phyloP scores from a whole-genome alignment of 2,797 vertebrate species.

The Sorex maritimensis region DNA sequence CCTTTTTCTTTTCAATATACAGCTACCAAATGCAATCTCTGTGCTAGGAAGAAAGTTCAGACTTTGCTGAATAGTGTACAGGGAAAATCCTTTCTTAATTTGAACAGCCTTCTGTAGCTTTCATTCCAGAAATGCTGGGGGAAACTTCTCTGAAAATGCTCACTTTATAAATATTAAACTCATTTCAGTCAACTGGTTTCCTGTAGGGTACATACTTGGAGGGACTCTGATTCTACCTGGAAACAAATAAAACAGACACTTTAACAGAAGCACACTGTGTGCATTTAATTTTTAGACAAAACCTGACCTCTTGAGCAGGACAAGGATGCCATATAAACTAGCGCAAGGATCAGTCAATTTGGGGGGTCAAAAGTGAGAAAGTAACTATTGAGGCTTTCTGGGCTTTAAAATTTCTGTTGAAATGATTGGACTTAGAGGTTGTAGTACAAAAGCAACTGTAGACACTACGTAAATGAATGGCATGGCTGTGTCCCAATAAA shows the following conservation, averaged over 20 bases:
- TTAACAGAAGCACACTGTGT: conserved; percentile 22
- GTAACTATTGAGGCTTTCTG: conserved; percentile 56
- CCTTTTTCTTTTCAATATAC: conserved; percentile 47
- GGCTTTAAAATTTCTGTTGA: background rate
- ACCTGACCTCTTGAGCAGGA: conserved; percentile 2
- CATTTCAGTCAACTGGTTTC: conserved; percentile 38
- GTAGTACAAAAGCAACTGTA: background rate
- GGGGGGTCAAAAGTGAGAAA: conserved; percentile 22
- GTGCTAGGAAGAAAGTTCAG: conserved; percentile 50
- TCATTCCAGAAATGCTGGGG: conserved; percentile 50
- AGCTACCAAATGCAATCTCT: conserved; percentile 22
- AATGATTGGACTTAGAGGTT: conserved; percentile 24
- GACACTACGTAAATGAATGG: background rate
- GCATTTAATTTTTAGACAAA: conserved; percentile 49
- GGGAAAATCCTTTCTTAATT: conserved; percentile 22
- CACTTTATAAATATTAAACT: conserved; percentile 49
- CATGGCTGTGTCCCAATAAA: conserved; percentile 33
- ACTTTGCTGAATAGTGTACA: conserved; percentile 29
- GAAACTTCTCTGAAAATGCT: conserved; percentile 53
- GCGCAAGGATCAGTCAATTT: conserved; percentile 19
- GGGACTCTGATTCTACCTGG: conserved; percentile 25
- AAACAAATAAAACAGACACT: conserved; percentile 66
- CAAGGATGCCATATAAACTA: conserved; percentile 33
- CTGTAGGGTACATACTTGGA: background rate
- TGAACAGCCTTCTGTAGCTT: conserved; percentile 41